Percentiles rank a stretch among this genome's conserved stretches.
These are phyloP conservation scores for Dermatemys mawii DNA, from an alignment of 2,113 vertebrate species.

Conservation along the genomic window DNA sequence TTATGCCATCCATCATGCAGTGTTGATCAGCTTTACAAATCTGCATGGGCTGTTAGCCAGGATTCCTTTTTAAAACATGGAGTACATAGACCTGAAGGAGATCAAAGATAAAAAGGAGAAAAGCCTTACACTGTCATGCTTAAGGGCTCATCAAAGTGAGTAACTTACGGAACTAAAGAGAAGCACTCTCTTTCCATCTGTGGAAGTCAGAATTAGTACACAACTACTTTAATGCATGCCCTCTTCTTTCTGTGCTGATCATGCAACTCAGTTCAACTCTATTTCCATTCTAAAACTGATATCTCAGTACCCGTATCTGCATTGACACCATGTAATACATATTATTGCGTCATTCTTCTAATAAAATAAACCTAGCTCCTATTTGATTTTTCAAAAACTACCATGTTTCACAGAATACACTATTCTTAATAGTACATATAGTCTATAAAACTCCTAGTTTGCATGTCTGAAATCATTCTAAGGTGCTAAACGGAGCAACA, in stretches of 20 bases:
- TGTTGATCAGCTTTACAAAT: neutral
- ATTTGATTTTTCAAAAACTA: slow-evolving; percentile 1
- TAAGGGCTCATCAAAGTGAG: neutral
- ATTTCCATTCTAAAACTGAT: neutral
- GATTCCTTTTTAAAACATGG: neutral
- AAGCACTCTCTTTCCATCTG: neutral
- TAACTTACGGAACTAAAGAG: neutral
- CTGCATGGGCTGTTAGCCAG: neutral
- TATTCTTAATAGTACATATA: neutral
- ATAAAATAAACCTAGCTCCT: neutral
- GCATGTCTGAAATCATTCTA: neutral
- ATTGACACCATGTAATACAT: neutral
- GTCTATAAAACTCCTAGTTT: neutral
- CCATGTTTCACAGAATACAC: neutral
- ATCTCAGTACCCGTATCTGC: neutral
- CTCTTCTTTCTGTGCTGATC: neutral
- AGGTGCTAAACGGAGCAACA: neutral
- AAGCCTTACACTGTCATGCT: neutral
- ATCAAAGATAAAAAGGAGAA: neutral
- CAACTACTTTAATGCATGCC: neutral
- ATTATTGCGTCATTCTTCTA: neutral
- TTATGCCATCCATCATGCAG: neutral
- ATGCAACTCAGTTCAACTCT: neutral
- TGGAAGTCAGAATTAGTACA: neutral
- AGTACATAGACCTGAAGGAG: neutral